phyloP scores from a whole-genome alignment of 2,113 vertebrate species.

The Meleagris gallopavo region DNA sequence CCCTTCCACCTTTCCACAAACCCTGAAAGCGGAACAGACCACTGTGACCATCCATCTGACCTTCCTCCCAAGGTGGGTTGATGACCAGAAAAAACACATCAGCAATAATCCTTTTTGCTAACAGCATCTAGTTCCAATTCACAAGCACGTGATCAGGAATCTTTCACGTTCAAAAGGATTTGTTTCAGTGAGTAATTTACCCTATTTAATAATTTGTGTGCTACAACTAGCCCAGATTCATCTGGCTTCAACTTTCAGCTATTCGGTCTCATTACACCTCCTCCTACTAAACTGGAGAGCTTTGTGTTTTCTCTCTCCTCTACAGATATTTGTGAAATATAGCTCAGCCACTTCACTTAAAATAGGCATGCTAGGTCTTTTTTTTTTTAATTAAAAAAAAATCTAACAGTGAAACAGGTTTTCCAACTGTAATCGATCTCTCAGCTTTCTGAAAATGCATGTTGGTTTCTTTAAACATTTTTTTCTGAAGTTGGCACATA shows the following conservation, averaged over 20 bases:
- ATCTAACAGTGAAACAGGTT: neutral
- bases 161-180: neutral
- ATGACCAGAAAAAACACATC: neutral
- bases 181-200: neutral
- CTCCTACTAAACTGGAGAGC: neutral
- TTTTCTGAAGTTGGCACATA: neutral
- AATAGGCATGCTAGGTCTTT: neutral
- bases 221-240: conserved; percentile 34
- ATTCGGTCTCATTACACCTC: neutral
- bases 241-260: conserved; percentile 19
- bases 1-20: neutral
- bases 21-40: neutral
- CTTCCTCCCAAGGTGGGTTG: neutral
- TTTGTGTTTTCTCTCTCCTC: neutral
- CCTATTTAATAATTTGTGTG: conserved; percentile 6
- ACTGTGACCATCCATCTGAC: rapidly evolving
- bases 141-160: neutral
- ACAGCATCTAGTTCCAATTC: neutral
- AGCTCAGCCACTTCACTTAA: neutral
- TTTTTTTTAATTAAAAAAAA: neutral
- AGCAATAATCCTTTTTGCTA: neutral
- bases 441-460: neutral
- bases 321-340: neutral
- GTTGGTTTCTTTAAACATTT: neutral
- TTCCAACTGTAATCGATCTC: neutral